A percentile compares a stretch with the other conserved stretches of the same genome.
Evolutionary conservation across 2,113 vertebrate species (phyloP).

Genomic region (Silurus glanis): DNA sequence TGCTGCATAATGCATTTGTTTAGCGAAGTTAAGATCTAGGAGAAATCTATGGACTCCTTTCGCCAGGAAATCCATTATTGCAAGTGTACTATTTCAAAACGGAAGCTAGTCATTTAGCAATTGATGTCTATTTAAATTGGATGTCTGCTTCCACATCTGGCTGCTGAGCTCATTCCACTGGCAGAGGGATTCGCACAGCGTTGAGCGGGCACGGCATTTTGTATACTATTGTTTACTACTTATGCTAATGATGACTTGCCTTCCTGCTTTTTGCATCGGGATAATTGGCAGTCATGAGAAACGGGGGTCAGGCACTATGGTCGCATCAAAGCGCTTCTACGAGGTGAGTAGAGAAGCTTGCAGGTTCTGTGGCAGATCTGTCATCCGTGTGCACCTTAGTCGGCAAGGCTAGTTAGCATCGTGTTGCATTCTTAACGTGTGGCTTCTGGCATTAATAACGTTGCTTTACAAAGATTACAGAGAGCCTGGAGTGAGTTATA

Average conservation of each 20-base stretch:
- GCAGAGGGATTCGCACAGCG: neutral
- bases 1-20: conserved; percentile 38
- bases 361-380: conserved; percentile 2
- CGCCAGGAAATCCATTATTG: conserved; percentile 22
- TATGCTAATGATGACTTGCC: conserved; percentile 24
- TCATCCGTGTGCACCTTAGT: neutral
- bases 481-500: neutral
- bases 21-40: conserved; percentile 21
- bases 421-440: conserved; percentile 1
- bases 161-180: conserved; percentile 1
- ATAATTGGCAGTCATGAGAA: conserved; percentile 39
- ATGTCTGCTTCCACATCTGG: conserved; percentile 7
- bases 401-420: neutral
- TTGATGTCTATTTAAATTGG: conserved; percentile 32
- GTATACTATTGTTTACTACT: neutral
- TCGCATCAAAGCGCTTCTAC: neutral
- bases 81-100: conserved; percentile 12
- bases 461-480: neutral
- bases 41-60: conserved; percentile 13
- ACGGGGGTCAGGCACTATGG: neutral
- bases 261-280: neutral
- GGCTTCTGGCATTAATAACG: neutral
- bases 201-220: neutral
- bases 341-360: neutral
- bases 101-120: conserved; percentile 16